A percentile compares a stretch with the other conserved stretches of the same genome.
Evolutionary conservation across 2,113 vertebrate species (phyloP).

Genomic region (Acrocephalus kingi): DNA sequence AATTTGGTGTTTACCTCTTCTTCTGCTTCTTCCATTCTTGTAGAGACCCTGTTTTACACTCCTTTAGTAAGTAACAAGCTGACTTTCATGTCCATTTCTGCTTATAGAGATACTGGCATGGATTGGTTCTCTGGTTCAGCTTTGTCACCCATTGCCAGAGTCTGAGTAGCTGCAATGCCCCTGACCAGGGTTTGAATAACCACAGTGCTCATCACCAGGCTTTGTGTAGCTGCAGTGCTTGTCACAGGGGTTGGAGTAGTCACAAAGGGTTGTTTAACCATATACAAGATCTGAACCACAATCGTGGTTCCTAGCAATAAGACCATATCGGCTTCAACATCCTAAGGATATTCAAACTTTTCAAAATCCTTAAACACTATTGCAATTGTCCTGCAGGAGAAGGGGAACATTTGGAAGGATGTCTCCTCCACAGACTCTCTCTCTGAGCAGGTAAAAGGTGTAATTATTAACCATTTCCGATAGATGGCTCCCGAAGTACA

Average conservation of each 20-base stretch:
- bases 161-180: not conserved
- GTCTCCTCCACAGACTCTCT: no score
- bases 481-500: not conserved
- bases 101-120: not conserved
- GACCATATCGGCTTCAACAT: not conserved
- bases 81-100: not conserved
- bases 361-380: not conserved
- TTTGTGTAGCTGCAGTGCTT: not conserved
- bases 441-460: not conserved
- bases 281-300: not conserved
- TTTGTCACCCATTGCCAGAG: rapidly evolving
- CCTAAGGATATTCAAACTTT: not conserved
- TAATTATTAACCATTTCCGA: not conserved
- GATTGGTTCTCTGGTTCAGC: not conserved
- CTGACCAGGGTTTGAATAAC: rapidly evolving
- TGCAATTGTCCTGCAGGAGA: not conserved
- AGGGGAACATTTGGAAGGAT: not conserved
- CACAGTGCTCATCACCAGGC: not conserved
- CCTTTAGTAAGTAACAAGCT: not conserved
- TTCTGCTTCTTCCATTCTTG: not conserved
- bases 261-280: not conserved
- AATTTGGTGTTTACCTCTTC: not conserved
- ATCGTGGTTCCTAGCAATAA: not conserved
- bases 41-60: not conserved
- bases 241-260: no score